Evolutionary conservation across 2,888 invertebrate species (phyloP).

Genomic region (Anthophora plumipes): DNA sequence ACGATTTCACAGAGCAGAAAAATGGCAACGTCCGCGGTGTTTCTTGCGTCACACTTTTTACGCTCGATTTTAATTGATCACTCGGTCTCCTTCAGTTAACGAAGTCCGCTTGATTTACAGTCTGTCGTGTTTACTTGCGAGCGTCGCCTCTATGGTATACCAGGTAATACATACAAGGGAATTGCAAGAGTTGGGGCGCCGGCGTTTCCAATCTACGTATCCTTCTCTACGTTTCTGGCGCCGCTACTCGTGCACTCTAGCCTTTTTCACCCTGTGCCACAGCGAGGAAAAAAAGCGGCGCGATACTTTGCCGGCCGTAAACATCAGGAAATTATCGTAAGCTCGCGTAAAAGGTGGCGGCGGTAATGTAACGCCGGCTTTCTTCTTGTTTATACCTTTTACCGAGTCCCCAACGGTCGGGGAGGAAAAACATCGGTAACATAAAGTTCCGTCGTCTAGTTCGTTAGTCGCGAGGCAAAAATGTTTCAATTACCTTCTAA

Average conservation of each 20-base stretch:
- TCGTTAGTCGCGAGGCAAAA: conserved; percentile 31
- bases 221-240: conserved; percentile 8
- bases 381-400: conserved; percentile 46
- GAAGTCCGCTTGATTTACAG: conserved; percentile 32
- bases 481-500: conserved; percentile 12
- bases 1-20: not conserved
- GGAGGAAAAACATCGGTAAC: conserved; percentile 35
- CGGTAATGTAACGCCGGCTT: conserved; percentile 54
- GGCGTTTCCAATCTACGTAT: conserved; percentile 41
- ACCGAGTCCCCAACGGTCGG: not conserved
- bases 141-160: not conserved
- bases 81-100: conserved; percentile 37
- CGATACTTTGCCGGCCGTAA: conserved; percentile 67
- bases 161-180: not conserved
- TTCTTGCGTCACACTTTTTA: not conserved
- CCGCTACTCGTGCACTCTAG: conserved; percentile 7
- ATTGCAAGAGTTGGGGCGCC: conserved; percentile 16
- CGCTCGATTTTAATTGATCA: conserved; percentile 40
- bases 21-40: not conserved
- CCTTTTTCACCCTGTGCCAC: conserved; percentile 40
- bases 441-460: conserved; percentile 40
- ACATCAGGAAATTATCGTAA: conserved; percentile 74
- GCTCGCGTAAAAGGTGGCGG: conserved; percentile 65
- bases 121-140: not conserved
- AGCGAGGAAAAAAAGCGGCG: conserved; percentile 60